A percentile compares a stretch with the other conserved stretches of the same genome.
phyloP scores from a whole-genome alignment of 2,113 vertebrate species.

The Pangasianodon gigas region DNA sequence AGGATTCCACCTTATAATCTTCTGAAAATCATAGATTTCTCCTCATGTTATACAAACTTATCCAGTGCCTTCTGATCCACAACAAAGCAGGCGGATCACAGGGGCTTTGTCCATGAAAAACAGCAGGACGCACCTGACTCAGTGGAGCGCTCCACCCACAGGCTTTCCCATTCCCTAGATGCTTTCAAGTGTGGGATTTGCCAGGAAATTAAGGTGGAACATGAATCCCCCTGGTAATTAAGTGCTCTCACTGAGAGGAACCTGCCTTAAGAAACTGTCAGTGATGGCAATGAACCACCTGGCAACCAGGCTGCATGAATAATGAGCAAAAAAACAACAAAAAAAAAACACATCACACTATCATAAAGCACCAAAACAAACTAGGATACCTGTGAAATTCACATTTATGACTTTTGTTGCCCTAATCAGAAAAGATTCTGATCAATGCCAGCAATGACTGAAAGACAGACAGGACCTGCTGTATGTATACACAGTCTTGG shows the following conservation, averaged over 20 bases:
- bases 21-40: not conserved
- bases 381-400: not conserved
- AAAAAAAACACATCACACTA: not conserved
- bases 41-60: constrained; percentile 26
- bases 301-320: not conserved
- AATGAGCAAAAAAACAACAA: not conserved
- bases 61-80: constrained; percentile 48
- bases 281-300: constrained; percentile 8
- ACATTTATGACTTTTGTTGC: not conserved
- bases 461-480: not conserved
- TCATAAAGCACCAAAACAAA: not conserved
- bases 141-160: constrained; percentile 64
- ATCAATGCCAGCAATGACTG: not conserved
- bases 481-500: not conserved
- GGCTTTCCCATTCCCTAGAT: constrained; percentile 60
- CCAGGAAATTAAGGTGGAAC: constrained; percentile 62
- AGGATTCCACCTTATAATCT: not conserved
- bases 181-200: constrained; percentile 52
- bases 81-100: constrained; percentile 43
- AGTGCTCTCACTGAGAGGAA: not conserved
- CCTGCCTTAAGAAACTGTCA: constrained; percentile 10
- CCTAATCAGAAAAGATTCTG: not conserved
- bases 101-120: constrained; percentile 52
- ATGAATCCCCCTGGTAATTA: not conserved
- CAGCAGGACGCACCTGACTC: constrained; percentile 64